Conservation (phyloP, 2,797 vertebrate species). For the Phaenicophaeus curvirostris region DNA sequence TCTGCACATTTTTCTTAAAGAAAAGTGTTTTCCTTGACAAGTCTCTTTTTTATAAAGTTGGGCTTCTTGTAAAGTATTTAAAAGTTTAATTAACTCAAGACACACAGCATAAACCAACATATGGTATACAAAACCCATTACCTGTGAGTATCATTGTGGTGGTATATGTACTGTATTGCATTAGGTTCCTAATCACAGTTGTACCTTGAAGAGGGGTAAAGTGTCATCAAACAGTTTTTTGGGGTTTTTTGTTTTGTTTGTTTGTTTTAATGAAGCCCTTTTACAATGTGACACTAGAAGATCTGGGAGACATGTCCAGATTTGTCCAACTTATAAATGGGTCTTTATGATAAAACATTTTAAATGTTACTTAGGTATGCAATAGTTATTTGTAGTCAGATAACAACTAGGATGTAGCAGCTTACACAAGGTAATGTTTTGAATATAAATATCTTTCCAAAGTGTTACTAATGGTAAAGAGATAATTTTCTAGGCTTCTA, state of each 20-base stretch:
- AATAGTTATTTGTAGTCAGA: conserved; percentile 78
- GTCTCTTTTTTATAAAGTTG: conserved; percentile 72
- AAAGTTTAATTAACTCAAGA: conserved; percentile 66
- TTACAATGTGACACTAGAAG: conserved; percentile 67
- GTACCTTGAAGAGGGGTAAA: conserved; percentile 66
- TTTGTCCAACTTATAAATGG: conserved; percentile 70
- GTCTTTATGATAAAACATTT: conserved; percentile 59
- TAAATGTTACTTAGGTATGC: conserved; percentile 71
- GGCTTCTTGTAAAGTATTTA: conserved; percentile 80
- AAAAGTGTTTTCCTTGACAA: conserved; percentile 70
- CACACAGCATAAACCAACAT: conserved; percentile 76
- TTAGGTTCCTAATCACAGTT: conserved; percentile 69
- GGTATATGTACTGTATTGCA: conserved; percentile 72
- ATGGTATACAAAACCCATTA: conserved; percentile 72
- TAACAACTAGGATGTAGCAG: conserved; percentile 77
- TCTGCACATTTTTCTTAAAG: conserved; percentile 73
- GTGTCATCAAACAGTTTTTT: not conserved
- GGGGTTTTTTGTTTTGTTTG: conserved; percentile 36
- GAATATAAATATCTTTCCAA: conserved; percentile 99
- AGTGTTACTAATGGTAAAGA: conserved; percentile 99
- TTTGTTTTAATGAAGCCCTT: conserved; percentile 76
- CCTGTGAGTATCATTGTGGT: conserved; percentile 76
- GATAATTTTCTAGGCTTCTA: conserved; percentile 99
- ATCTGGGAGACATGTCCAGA: conserved; percentile 69
- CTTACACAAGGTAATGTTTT: conserved; percentile 99